Conservation (phyloP, 2,113 vertebrate genomes). For the Steatornis caripensis region DNA sequence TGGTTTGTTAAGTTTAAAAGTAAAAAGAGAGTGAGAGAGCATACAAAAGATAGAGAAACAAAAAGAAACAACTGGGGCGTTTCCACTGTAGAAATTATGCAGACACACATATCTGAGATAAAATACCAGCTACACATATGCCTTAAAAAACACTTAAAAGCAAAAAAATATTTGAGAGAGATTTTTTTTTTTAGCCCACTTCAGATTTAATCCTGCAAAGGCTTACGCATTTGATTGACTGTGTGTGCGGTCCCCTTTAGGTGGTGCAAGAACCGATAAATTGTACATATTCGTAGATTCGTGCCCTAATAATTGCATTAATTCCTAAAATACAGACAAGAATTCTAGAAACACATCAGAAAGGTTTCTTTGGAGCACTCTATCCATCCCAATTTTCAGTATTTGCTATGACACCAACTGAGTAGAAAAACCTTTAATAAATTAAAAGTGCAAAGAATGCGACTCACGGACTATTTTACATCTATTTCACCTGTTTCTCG, state of each 20-base stretch:
- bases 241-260: not conserved
- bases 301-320: not conserved
- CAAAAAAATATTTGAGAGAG: not conserved
- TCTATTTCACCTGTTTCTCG: not conserved
- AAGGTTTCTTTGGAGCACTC: not conserved
- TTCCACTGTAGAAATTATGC: not conserved
- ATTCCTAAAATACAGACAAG: not conserved
- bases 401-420: not conserved
- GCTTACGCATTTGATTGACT: not conserved
- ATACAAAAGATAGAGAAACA: not conserved
- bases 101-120: not conserved
- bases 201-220: not conserved
- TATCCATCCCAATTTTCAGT: not conserved
- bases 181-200: not conserved
- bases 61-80: not conserved
- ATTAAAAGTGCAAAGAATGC: not conserved
- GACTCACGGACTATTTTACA: not conserved
- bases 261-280: not conserved
- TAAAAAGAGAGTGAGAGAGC: fast-evolving
- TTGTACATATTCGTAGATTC: not conserved
- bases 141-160: not conserved
- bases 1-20: not conserved
- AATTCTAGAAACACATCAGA: not conserved
- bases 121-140: not conserved
- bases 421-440: not conserved